Base-by-base conservation (phyloP, 2,888 invertebrate genomes). In the Tuberolachnus salignus region DNA sequence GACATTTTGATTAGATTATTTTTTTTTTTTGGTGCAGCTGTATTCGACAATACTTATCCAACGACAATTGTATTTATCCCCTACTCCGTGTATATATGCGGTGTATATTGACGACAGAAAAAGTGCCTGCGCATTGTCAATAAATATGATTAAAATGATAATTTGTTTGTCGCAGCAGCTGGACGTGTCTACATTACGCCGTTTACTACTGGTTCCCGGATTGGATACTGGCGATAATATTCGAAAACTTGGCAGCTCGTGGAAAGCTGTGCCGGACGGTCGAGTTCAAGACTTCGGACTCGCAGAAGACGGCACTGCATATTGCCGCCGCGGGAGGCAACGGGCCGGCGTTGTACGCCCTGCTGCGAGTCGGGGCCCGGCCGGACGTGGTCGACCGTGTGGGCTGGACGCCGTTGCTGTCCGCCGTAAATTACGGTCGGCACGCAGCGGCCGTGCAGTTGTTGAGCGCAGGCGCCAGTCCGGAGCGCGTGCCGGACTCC, bases 171-270 rank as follows among this genome's bases (percentile, higher is more conserved):
- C 34, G 34, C 34, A 34, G 34, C 53, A 75, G 75, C 14, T 66
- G 75, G 75, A 66, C 75, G 19, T 75, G 75, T 26, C 46, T 75
- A 14, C 75, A 75, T 66, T 46, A 14, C 0, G 75, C 66, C 13
- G 66, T 75, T 0, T 19, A 16, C 42, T 23, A 19, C 46, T 11
- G 26, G 2, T 57, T 14, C 10, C 66, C 75, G 3, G 3, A 1
- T 1, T 14, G 19, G 16, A 66, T 51, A 11, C 19, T 75, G 3
- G 1, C 11, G 26, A 19, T 19, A 9, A 19, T 75, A 4, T 1
- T 66, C 26, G 0, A 26, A 1, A 51, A 49, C 34, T 34, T 6
- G 6, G 34, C 3, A 34, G 9, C n/a, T 4, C 3, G 9, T 19
- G 46, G 14, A 9, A 2, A 14, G 13, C 26, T 26, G 23, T 16